Conservation (phyloP, 2,113 vertebrate species). For the Egretta garzetta region DNA sequence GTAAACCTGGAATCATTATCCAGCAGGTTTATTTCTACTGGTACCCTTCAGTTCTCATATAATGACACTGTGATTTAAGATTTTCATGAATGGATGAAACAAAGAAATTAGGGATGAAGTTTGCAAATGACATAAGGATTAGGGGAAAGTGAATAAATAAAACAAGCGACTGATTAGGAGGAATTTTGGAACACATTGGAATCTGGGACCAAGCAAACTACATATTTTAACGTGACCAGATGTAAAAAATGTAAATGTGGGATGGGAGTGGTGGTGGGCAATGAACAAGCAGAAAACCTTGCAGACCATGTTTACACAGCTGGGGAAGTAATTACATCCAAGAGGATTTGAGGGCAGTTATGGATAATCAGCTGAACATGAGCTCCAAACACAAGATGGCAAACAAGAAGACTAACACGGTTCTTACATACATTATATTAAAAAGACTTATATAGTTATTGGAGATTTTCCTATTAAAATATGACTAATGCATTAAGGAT, state of each 20-base stretch:
- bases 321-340: not conserved
- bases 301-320: not conserved
- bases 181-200: not conserved
- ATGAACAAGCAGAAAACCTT: not conserved
- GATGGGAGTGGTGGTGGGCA: not conserved
- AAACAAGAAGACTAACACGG: not conserved
- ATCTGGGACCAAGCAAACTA: not conserved
- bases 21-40: not conserved
- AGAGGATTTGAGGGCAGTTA: not conserved
- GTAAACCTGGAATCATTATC: not conserved
- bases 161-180: not conserved
- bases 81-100: not conserved
- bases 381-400: not conserved
- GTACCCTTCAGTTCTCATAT: not conserved
- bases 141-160: not conserved
- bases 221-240: not conserved
- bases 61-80: not conserved
- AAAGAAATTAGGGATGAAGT: not conserved
- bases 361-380: not conserved
- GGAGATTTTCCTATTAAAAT: not conserved
- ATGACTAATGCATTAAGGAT: not conserved
- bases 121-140: not conserved
- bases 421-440: not conserved
- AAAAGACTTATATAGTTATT: not conserved
- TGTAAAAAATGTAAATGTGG: not conserved